Evolutionary conservation across 2,797 vertebrate species (phyloP).

Genomic region (Malurus leucopterus): DNA sequence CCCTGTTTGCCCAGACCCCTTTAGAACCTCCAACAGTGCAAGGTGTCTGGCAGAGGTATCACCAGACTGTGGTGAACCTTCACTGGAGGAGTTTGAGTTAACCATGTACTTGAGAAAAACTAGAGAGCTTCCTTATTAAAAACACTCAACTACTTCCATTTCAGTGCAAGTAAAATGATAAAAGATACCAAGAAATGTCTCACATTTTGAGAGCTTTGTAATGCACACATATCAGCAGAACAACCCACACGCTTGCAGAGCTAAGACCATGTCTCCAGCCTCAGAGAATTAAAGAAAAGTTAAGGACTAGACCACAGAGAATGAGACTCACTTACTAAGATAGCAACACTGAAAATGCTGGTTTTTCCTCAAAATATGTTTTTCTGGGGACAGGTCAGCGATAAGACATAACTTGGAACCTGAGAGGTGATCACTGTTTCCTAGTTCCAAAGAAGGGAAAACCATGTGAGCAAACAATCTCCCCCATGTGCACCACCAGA

Average conservation of each 20-base stretch:
- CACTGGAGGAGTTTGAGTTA: not conserved
- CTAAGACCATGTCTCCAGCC: not conserved
- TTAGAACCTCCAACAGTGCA: not conserved
- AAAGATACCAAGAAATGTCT: not conserved
- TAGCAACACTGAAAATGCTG: not conserved
- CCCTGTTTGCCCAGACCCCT: not conserved
- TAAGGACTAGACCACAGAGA: not conserved
- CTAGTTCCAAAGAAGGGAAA: slow-evolving; percentile 53
- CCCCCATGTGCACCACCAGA: not conserved
- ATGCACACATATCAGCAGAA: not conserved
- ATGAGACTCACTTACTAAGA: not conserved
- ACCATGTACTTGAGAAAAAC: not conserved
- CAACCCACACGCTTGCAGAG: not conserved
- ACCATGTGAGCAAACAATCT: not conserved
- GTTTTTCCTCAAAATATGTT: slow-evolving; percentile 15
- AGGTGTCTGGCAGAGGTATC: not conserved
- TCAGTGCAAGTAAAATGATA: not conserved
- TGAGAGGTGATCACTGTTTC: slow-evolving; percentile 49
- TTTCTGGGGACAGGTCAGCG: not conserved
- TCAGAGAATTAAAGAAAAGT: not conserved
- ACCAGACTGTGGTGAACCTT: not conserved
- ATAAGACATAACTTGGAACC: not conserved
- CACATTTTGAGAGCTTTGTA: not conserved
- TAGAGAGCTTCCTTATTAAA: not conserved
- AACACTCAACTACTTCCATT: not conserved